These are phyloP conservation scores for Omphaloscelis lunosa DNA, from an alignment of 2,888 invertebrate genomes.

Conservation along the genomic window DNA sequence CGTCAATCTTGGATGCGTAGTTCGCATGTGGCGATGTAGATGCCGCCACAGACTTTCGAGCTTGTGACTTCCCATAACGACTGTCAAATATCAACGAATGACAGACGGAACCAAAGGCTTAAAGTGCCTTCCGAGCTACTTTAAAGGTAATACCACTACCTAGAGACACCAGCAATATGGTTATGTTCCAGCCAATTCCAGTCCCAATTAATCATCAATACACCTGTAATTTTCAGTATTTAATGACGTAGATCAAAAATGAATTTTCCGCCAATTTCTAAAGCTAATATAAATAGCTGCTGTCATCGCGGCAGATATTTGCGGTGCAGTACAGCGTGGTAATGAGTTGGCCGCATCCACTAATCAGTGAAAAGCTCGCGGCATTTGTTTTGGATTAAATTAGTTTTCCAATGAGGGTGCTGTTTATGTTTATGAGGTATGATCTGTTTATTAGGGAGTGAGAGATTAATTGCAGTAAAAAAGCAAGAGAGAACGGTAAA, in stretches of 20 bases:
- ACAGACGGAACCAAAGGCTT: not conserved
- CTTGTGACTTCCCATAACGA: not conserved
- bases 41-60: not conserved
- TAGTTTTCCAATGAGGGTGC: not conserved
- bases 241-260: not conserved
- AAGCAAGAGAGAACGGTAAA: not conserved
- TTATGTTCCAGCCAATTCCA: not conserved
- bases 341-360: slow-evolving; percentile 44
- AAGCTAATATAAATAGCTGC: slow-evolving; percentile 25
- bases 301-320: slow-evolving; percentile 34
- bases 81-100: not conserved
- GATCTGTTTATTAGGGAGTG: not conserved
- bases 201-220: not conserved
- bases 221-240: not conserved
- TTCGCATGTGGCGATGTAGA: too few species aligned
- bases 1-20: too few species aligned
- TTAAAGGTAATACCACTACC: too few species aligned
- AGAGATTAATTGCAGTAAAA: not conserved
- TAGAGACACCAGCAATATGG: not conserved
- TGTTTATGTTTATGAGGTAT: not conserved
- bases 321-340: slow-evolving; percentile 33
- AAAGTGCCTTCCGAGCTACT: not conserved
- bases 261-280: slow-evolving; percentile 14
- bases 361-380: slow-evolving; percentile 32
- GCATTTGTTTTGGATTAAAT: slow-evolving; percentile 38